These are phyloP conservation scores for Ophion obscuratus DNA, from an alignment of 2,888 invertebrate genomes.

Conservation along the genomic window DNA sequence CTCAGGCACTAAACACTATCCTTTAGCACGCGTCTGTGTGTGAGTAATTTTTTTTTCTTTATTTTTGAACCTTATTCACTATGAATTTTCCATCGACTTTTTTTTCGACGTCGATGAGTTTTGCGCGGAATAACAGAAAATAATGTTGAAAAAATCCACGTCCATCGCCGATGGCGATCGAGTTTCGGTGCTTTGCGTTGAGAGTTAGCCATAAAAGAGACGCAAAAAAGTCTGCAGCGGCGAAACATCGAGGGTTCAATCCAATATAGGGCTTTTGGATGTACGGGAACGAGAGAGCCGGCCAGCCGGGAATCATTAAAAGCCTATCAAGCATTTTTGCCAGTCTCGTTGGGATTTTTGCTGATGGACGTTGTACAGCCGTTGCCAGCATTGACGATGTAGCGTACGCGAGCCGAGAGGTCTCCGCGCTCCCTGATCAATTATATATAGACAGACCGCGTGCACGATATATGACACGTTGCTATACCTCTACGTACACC, in stretches of 20 bases:
- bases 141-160: conserved; percentile 20
- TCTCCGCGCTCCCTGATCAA: conserved; percentile 24
- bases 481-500: background rate
- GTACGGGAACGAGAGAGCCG: conserved; percentile 18
- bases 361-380: conserved; percentile 25
- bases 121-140: conserved; percentile 10
- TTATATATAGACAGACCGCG: conserved; percentile 14
- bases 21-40: too few species aligned
- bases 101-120: conserved; percentile 37
- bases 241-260: conserved; percentile 55
- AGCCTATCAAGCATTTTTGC: conserved; percentile 62
- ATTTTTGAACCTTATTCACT: background rate
- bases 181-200: conserved; percentile 25
- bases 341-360: conserved; percentile 59
- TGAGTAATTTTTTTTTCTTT: background rate
- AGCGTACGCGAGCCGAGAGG: background rate
- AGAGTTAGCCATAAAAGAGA: conserved; percentile 1
- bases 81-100: conserved; percentile 18
- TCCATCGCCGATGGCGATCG: conserved; percentile 31
- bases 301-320: conserved; percentile 64
- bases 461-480: conserved; percentile 3
- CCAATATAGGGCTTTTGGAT: conserved; percentile 47
- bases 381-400: conserved; percentile 5
- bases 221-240: conserved; percentile 39
- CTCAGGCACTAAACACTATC: too few species aligned